Evolutionary conservation across 2,797 vertebrate genomes (phyloP), one percentile per base, ranked within the genome.

Genomic region (Ctenosaura bakeri): DNA sequence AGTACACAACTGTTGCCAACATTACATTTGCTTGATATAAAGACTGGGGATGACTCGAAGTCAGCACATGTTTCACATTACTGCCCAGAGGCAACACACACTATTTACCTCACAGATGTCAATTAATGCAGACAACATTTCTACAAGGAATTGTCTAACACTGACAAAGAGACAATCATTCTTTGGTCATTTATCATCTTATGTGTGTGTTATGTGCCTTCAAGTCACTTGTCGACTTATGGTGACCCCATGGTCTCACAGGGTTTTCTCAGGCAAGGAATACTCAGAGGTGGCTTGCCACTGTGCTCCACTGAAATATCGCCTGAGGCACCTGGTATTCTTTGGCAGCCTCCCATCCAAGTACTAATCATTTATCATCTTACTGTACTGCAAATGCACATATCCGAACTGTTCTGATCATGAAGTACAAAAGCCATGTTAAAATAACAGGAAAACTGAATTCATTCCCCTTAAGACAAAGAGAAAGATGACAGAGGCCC

Each of bases 81-180:
- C 88, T 74, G 92, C 93, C 93, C 90, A 79, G 38, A 89, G 91
- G 64, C 90, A 32, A 50, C 22, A 6, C 69, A 73, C 52, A 78
- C 89, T 93, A 77, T 85, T 94, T 89, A 1, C 91, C 35, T 10
- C 35, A 0, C 85, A 90, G 84, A 1, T 32, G 86, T 82, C 89
- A 90, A 80, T 95, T 93, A 88, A 93, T 85, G 88, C 92, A 83
- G 54, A 38, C 90, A 86, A 90, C 88, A 0, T 85, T 92, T 91
- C 87, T 92, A 85, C 62, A 0, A 82, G 90, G 52, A 73, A 83
- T 54, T 32, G 89, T 89, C 26, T 0, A 42, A 88, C 89, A 2
- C 71, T 22, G 91, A 76, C 84, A 90, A 87, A 90, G 87, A 69
- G 59, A 82, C n/a, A 73, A 79, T 38, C 78, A 88, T 94, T 93